phyloP scores from a whole-genome alignment of 2,113 vertebrate species.

The Periophthalmus modestus region DNA sequence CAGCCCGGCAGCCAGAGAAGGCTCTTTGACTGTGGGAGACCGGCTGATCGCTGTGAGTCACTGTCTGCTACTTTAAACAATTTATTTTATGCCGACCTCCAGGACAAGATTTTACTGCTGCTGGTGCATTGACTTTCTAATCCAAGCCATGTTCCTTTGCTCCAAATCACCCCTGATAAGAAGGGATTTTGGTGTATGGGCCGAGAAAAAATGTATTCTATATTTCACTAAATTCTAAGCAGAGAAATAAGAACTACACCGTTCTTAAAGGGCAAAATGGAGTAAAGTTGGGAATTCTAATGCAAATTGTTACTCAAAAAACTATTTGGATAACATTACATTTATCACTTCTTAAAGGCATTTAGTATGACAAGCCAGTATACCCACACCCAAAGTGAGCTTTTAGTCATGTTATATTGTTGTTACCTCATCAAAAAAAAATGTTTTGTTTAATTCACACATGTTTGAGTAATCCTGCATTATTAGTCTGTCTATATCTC shows the following conservation, averaged over 20 bases:
- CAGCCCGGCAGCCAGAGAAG: conserved; percentile 91
- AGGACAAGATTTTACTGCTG: conserved; percentile 13
- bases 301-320: no score
- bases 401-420: no score
- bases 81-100: neutral
- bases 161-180: conserved; percentile 36
- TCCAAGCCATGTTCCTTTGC: conserved; percentile 38
- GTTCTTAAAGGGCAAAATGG: neutral
- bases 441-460: no score
- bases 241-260: neutral
- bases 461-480: no score
- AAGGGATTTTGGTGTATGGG: conserved; percentile 36
- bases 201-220: conserved; percentile 17
- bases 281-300: neutral
- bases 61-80: conserved; percentile 13
- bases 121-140: conserved; percentile 37
- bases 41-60: conserved; percentile 92
- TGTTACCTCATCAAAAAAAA: no score
- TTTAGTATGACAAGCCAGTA: no score
- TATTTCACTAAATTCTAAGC: conserved; percentile 34
- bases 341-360: no score
- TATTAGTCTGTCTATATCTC: no score
- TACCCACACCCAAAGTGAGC: no score
- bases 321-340: no score
- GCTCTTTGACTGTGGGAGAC: conserved; percentile 89